phyloP scores from a whole-genome alignment of 2,888 invertebrate genomes.

The Agrotis segetum region DNA sequence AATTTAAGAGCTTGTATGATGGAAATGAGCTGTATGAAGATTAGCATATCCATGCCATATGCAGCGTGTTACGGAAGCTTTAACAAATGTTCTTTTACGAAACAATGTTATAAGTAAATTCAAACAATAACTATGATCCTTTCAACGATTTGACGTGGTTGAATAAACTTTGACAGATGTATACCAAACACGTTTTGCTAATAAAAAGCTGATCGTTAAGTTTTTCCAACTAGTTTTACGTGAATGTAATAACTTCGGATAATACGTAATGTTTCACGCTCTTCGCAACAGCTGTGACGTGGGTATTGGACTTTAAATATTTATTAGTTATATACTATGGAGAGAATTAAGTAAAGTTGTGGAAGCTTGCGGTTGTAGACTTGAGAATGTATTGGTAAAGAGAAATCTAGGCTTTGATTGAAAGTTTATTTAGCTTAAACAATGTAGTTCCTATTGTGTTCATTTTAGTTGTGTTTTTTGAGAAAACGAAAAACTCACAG shows the following conservation, averaged over 20 bases:
- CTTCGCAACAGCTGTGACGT: constrained; percentile 43
- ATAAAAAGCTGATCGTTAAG: constrained; percentile 54
- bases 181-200: constrained; percentile 52
- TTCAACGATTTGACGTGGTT: constrained; percentile 24
- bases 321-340: constrained; percentile 15
- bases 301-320: constrained; percentile 8
- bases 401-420: constrained; percentile 37
- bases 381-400: constrained; percentile 26
- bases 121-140: constrained; percentile 4
- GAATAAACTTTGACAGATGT: constrained; percentile 48
- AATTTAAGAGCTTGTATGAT: neutral
- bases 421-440: constrained; percentile 22
- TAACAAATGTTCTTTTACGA: neutral
- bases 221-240: constrained; percentile 51
- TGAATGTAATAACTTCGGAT: constrained; percentile 51
- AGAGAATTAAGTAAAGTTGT: constrained; percentile 9
- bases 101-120: constrained; percentile 3
- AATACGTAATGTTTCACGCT: constrained; percentile 48
- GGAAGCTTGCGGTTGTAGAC: constrained; percentile 34
- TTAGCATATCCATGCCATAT: neutral
- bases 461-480: neutral
- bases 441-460: neutral
- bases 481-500: neutral
- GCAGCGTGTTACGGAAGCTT: neutral
- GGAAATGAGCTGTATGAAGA: neutral